Conservation (phyloP, 2,113 vertebrate species). For the Bettongia penicillata region DNA sequence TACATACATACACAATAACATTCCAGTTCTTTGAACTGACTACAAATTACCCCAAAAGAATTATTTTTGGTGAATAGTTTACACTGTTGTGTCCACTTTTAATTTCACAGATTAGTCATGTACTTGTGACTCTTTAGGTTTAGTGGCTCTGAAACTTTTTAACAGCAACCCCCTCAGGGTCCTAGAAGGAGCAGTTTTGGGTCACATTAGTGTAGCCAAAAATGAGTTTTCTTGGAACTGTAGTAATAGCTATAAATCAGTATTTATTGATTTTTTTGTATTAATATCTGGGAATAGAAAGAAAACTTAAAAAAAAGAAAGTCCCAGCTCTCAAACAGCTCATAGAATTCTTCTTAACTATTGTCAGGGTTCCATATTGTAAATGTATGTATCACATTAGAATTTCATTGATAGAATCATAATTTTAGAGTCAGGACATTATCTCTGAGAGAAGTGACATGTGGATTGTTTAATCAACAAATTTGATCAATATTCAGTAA, state of each 20-base stretch:
- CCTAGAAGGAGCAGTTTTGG: neutral
- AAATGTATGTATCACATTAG: neutral
- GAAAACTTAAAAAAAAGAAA: neutral
- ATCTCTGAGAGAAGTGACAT: neutral
- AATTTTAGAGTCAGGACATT: neutral
- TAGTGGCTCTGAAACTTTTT: neutral
- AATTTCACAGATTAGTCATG: neutral
- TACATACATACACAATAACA: neutral
- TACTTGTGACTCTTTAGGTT: neutral
- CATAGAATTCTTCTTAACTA: neutral
- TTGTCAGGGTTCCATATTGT: neutral
- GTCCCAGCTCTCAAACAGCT: neutral
- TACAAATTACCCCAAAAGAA: neutral
- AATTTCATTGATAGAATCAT: neutral
- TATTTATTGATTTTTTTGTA: neutral
- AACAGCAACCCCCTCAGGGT: neutral
- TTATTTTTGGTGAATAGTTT: neutral
- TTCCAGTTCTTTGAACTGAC: neutral
- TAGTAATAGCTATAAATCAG: neutral
- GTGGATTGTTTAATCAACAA: neutral
- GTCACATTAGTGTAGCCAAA: neutral
- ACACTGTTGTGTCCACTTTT: neutral
- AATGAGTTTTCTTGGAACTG: neutral
- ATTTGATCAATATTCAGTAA: neutral
- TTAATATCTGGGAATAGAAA: neutral